These are phyloP conservation scores for Etia nguti DNA, from an alignment of 2,113 vertebrate genomes.

Conservation along the genomic window DNA sequence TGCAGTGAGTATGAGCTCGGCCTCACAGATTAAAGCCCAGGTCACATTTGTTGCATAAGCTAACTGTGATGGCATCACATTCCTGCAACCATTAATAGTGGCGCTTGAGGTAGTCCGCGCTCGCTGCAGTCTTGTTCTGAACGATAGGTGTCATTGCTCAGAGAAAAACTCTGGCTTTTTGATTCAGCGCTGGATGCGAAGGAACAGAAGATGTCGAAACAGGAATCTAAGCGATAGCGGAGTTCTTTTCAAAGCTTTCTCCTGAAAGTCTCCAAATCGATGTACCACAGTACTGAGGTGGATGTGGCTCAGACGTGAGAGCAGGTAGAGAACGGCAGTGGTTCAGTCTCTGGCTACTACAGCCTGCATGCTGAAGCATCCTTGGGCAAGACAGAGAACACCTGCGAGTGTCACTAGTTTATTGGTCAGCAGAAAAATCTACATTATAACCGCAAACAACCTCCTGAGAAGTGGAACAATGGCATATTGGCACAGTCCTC, in stretches of 20 bases:
- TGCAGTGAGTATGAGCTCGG: too few species aligned
- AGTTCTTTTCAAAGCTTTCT: background rate
- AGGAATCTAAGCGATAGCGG: background rate
- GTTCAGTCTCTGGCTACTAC: background rate
- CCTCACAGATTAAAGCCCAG: too few species aligned
- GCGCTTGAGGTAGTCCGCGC: rapidly evolving
- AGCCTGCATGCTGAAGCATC: background rate
- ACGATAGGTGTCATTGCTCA: background rate
- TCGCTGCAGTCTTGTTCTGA: background rate
- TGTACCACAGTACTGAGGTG: rapidly evolving
- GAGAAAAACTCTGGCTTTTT: background rate
- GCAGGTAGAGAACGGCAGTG: background rate
- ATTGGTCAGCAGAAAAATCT: too few species aligned
- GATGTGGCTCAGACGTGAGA: background rate
- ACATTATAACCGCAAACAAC: background rate
- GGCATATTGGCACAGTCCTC: background rate
- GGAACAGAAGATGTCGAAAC: background rate
- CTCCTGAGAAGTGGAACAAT: background rate
- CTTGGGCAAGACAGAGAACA: rapidly evolving
- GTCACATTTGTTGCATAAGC: too few species aligned
- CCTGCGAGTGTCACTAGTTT: background rate
- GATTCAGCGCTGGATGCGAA: rapidly evolving
- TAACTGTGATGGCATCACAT: too few species aligned
- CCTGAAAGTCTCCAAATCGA: background rate
- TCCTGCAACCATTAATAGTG: too few species aligned